Base-by-base conservation (phyloP, 2,113 vertebrate genomes). In the Misgurnus anguillicaudatus region DNA sequence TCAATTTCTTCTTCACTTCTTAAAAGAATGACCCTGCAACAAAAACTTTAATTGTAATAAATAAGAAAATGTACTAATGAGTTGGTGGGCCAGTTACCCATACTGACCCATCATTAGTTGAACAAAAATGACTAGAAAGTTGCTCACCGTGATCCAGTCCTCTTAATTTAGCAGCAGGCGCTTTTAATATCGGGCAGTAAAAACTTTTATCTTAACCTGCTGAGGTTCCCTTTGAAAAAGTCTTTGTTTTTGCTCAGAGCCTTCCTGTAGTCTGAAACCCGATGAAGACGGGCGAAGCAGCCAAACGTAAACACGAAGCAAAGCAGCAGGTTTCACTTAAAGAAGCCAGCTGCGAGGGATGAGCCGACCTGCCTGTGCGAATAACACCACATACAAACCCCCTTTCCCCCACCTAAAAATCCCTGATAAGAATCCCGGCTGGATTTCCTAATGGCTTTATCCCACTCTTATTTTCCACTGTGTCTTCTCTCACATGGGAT, bases 161-260 rank as follows among this genome's bases (percentile, higher is more conserved):
- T 64, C 79, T 84, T 85, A 81, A 86, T 89, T 87, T 88, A 88
- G 84, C 85, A 78, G 84, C 91, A 92, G 89, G 90, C 91, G 88
- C 87, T 90, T 91, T 91, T 88, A 87, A 91, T 92, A 90, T 90
- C 86, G 84, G 82, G 75, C 83, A 89, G 88, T 65, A 77, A 90
- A 90, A 91, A 90, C 87, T 90, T 92, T 91, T 87, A 90, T 91
- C 87, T 90, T 87, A 90, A 91, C 87, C 86, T 90, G 87, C 87
- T 88, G 86, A 87, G 87, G 88, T 80, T 86, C 87, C 85, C 83
- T 89, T 90, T 89, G 86, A 90, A 90, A 89, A 85, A 83, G 83
- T 80, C 10, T 74, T 90, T 91, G 88, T 91, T 91, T 88, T 91
- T 90, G 88, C 86, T 87, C 76, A 83, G 87, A 89, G 88, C 84